These are phyloP conservation scores for Cricetomys ansorgei DNA, from an alignment of 2,113 vertebrate genomes.

Conservation along the genomic window DNA sequence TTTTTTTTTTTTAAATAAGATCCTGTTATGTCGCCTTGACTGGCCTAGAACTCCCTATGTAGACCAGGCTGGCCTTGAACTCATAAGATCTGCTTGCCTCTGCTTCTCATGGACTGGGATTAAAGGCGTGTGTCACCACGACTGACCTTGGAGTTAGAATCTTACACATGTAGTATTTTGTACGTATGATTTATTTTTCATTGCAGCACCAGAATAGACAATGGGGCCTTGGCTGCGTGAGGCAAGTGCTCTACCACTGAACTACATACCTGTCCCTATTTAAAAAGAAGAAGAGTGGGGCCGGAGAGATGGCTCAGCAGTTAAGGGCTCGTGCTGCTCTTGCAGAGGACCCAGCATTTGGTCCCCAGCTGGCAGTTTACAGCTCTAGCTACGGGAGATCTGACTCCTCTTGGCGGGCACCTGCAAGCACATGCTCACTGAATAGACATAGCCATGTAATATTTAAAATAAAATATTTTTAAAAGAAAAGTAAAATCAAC, in stretches of 20 bases:
- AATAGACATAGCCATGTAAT: neutral
- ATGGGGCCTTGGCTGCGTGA: no score
- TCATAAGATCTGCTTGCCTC: neutral
- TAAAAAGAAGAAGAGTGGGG: neutral
- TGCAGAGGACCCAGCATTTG: neutral
- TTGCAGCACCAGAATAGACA: neutral
- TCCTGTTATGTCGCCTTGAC: neutral
- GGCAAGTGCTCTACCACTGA: neutral
- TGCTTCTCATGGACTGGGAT: neutral
- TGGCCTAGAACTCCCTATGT: neutral
- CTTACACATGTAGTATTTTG: neutral
- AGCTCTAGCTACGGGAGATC: neutral
- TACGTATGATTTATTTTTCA: slow-evolving; percentile 21
- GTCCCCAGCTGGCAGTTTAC: neutral
- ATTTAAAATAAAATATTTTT: neutral
- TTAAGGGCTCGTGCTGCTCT: neutral
- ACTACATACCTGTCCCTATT: neutral
- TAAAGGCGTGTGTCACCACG: neutral
- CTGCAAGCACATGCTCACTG: neutral
- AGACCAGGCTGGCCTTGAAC: neutral
- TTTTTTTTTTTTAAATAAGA: neutral
- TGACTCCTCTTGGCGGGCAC: neutral
- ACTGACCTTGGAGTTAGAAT: neutral
- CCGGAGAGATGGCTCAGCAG: neutral
- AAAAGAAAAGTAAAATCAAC: neutral